Percentiles rank a stretch among this genome's conserved stretches.
These are phyloP conservation scores for Cynopterus sphinx DNA, from an alignment of 2,797 vertebrate genomes.

Conservation along the genomic window DNA sequence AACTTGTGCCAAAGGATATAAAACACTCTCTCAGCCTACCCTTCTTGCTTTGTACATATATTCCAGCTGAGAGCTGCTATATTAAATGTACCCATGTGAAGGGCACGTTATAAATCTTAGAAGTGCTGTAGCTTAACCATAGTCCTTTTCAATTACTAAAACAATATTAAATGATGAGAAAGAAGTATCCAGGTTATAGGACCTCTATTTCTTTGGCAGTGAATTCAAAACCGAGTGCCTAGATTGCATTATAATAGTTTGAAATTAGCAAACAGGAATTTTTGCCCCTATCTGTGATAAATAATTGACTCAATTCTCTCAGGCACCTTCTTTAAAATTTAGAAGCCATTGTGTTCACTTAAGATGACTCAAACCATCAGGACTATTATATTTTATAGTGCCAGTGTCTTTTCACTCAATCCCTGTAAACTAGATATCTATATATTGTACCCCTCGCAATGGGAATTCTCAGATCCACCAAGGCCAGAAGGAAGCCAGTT, in stretches of 20 bases:
- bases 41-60: background rate
- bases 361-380: background rate
- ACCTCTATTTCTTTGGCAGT: background rate
- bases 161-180: background rate
- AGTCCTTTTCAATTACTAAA: background rate
- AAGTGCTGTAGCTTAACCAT: background rate
- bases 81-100: background rate
- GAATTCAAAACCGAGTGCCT: background rate
- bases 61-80: background rate
- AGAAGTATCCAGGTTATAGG: background rate
- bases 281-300: background rate
- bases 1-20: background rate
- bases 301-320: background rate
- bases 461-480: background rate
- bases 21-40: background rate
- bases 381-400: background rate
- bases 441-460: background rate
- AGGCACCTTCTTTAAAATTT: background rate
- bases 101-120: background rate
- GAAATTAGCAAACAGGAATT: slow-evolving; percentile 5
- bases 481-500: background rate
- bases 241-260: background rate
- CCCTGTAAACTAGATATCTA: background rate
- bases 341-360: background rate
- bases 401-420: background rate